These are phyloP conservation scores for Upupa epops DNA, from an alignment of 2,113 vertebrate species.

Conservation along the genomic window DNA sequence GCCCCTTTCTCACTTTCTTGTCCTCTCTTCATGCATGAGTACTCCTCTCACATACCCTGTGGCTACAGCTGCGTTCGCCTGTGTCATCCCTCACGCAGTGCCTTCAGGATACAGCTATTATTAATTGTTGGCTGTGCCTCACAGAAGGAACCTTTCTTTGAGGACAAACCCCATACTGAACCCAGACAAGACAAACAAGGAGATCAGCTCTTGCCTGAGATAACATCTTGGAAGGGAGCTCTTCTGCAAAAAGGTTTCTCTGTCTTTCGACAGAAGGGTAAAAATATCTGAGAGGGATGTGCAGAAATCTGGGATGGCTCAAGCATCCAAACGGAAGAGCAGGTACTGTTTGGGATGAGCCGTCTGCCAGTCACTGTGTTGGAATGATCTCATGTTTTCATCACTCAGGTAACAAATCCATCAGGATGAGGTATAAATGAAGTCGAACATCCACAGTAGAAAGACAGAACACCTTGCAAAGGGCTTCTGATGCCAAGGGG, in stretches of 20 bases:
- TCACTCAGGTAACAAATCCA: not conserved
- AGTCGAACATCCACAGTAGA: not conserved
- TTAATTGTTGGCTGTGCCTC: not conserved
- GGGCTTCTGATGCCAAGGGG: not conserved
- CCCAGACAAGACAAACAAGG: not conserved
- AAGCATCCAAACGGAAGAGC: not conserved
- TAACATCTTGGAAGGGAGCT: not conserved
- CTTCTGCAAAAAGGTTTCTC: not conserved
- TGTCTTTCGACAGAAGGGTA: not conserved
- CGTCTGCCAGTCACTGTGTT: not conserved
- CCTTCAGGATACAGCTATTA: not conserved
- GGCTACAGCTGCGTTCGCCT: not conserved
- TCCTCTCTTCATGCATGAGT: not conserved
- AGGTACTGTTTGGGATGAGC: not conserved
- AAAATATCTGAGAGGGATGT: not conserved
- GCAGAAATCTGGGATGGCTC: not conserved
- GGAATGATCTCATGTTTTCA: not conserved
- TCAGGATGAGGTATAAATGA: not conserved
- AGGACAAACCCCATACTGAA: not conserved
- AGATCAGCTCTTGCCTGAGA: not conserved
- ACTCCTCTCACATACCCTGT: not conserved
- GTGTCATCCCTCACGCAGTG: not conserved
- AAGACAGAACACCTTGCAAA: not conserved
- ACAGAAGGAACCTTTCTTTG: slow-evolving; percentile 37
- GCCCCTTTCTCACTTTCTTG: not conserved